A percentile compares a stretch with the other conserved stretches of the same genome.
Conservation (phyloP, 2,797 vertebrate species). For the Hoplostethus mediterraneus region DNA sequence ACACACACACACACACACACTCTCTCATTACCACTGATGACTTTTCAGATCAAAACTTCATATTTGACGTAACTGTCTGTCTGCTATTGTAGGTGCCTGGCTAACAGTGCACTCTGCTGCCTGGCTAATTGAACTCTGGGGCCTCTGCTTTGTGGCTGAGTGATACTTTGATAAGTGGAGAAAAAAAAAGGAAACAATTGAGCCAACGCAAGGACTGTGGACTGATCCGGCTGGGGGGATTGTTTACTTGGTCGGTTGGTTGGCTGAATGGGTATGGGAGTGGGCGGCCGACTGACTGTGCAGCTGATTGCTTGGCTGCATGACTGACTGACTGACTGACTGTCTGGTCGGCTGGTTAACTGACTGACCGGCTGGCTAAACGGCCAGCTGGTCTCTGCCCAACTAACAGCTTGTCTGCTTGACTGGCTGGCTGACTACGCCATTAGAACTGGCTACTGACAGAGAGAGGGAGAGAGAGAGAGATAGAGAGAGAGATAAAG, state of each 20-base stretch:
- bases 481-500: no score
- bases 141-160: conserved; percentile 59
- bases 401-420: no score
- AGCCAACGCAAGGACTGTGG: conserved; percentile 10
- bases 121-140: conserved; percentile 74
- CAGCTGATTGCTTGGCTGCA: not conserved
- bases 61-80: conserved; percentile 42
- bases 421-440: not conserved
- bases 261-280: not conserved
- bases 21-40: conserved; percentile 48
- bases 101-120: conserved; percentile 48
- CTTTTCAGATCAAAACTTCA: conserved; percentile 56
- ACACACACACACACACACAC: conserved; percentile 23
- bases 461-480: not conserved
- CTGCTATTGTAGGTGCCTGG: conserved; percentile 42
- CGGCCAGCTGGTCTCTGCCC: no score
- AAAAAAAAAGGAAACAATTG: conserved; percentile 44
- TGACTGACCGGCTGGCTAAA: no score
- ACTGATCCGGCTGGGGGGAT: conserved; percentile 15
- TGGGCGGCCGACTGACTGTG: not conserved
- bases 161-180: conserved; percentile 67
- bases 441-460: not conserved
- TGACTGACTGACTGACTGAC: not conserved
- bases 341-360: no score
- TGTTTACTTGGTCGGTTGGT: conserved; percentile 24